Evolutionary conservation across 2,888 invertebrate genomes (phyloP).

Genomic region (Orchestes rusci): DNA sequence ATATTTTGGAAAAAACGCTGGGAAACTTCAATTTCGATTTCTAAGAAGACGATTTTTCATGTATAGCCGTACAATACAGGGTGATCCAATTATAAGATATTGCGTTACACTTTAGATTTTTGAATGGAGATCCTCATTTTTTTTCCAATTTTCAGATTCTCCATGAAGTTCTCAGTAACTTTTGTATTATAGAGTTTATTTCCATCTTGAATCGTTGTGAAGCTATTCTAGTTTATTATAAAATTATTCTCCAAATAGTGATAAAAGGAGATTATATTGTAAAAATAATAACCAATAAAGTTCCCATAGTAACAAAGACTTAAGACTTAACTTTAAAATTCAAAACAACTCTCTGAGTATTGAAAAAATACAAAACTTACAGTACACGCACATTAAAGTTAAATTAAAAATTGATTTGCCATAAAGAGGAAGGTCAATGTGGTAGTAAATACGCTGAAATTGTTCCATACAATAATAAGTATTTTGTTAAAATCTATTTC

Average conservation of each 20-base stretch:
- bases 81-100: conserved; percentile 3
- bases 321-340: too few relatives aligned
- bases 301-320: too few relatives aligned
- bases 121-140: too few relatives aligned
- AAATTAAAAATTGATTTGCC: background rate
- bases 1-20: background rate
- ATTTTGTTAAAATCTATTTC: background rate
- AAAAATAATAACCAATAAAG: too few relatives aligned
- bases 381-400: background rate
- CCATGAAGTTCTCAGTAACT: too few relatives aligned
- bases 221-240: too few relatives aligned
- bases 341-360: background rate
- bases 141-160: too few relatives aligned
- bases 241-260: too few relatives aligned
- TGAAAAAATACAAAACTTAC: background rate
- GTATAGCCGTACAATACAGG: conserved; percentile 3
- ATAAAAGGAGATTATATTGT: too few relatives aligned
- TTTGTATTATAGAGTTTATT: too few relatives aligned
- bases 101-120: background rate
- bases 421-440: too few relatives aligned
- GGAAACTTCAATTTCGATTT: conserved; percentile 1
- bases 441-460: background rate
- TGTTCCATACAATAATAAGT: background rate
- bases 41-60: conserved; percentile 1
- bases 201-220: too few relatives aligned